phyloP scores from a whole-genome alignment of 2,888 invertebrate genomes.

The Idaea biselata region DNA sequence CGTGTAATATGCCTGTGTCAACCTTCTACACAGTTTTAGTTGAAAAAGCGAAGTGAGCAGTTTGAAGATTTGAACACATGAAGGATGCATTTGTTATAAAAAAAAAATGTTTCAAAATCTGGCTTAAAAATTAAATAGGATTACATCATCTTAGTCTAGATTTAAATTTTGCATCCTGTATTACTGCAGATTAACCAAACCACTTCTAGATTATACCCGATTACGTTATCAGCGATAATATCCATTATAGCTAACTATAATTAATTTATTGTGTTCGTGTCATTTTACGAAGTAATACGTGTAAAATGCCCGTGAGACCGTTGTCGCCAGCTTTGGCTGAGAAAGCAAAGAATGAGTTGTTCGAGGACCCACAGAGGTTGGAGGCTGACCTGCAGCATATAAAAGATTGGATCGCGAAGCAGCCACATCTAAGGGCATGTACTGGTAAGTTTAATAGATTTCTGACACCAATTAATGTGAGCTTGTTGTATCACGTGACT shows the following conservation, averaged over 20 bases:
- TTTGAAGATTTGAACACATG: too few species aligned
- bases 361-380: slow-evolving; percentile 72
- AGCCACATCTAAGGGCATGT: slow-evolving; percentile 69
- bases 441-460: slow-evolving; percentile 32
- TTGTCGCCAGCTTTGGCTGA: slow-evolving; percentile 48
- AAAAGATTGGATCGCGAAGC: slow-evolving; percentile 78
- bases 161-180: too few species aligned
- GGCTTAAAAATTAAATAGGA: too few species aligned
- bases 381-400: slow-evolving; percentile 69
- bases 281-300: background rate
- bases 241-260: background rate
- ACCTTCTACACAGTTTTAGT: too few species aligned
- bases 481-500: too few species aligned
- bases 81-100: too few species aligned
- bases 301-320: slow-evolving; percentile 45
- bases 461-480: too few species aligned
- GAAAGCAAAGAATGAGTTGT: slow-evolving; percentile 71
- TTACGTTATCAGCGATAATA: background rate
- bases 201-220: background rate
- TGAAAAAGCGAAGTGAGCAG: too few species aligned
- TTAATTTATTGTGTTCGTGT: slow-evolving; percentile 2
- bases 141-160: too few species aligned
- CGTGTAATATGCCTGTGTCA: too few species aligned
- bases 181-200: background rate
- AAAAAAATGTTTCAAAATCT: too few species aligned